A percentile compares a stretch with the other conserved stretches of the same genome.
Conservation (phyloP, 2,797 vertebrate species). For the Mormyrops boulengeri region DNA sequence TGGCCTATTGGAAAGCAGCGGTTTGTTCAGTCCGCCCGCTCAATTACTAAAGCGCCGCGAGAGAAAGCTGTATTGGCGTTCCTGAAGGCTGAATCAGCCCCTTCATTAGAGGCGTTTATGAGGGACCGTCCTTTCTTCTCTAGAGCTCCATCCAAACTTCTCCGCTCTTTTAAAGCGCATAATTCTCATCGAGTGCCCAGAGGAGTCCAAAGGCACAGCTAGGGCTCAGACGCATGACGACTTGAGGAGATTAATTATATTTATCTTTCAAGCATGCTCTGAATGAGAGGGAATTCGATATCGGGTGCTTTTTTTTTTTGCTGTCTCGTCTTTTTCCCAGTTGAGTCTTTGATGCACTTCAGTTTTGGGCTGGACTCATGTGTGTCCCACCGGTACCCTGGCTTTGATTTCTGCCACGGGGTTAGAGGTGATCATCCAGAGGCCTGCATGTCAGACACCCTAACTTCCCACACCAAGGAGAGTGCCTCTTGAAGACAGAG, state of each 20-base stretch:
- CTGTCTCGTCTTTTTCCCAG: slow-evolving; percentile 19
- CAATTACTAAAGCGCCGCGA: slow-evolving; percentile 92
- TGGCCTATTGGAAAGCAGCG: slow-evolving; percentile 93
- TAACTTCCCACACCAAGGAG: slow-evolving; percentile 63
- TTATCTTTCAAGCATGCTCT: slow-evolving; percentile 65
- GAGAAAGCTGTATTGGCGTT: slow-evolving; percentile 93
- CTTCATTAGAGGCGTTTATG: slow-evolving; percentile 95
- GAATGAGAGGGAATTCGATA: slow-evolving; percentile 67
- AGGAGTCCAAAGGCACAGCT: slow-evolving; percentile 77
- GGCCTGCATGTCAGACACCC: slow-evolving; percentile 60
- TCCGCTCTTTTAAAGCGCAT: slow-evolving; percentile 95
- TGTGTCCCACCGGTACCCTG: slow-evolving; percentile 58
- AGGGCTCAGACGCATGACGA: slow-evolving; percentile 83
- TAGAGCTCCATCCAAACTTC: slow-evolving; percentile 64
- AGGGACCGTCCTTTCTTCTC: slow-evolving; percentile 82
- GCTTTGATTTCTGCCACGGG: slow-evolving; percentile 66
- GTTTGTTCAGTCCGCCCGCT: slow-evolving; percentile 87
- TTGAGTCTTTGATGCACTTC: slow-evolving; percentile 62
- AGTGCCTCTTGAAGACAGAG: slow-evolving; percentile 63
- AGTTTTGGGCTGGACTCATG: slow-evolving; percentile 66
- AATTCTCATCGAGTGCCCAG: slow-evolving; percentile 87
- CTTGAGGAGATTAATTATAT: slow-evolving; percentile 92
- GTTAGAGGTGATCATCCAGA: slow-evolving; percentile 68
- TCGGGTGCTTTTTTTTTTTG: slow-evolving; percentile 50
- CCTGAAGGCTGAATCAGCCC: slow-evolving; percentile 89